These are phyloP conservation scores for Salvelinus fontinalis DNA, from an alignment of 2,113 vertebrate species.

Conservation along the genomic window DNA sequence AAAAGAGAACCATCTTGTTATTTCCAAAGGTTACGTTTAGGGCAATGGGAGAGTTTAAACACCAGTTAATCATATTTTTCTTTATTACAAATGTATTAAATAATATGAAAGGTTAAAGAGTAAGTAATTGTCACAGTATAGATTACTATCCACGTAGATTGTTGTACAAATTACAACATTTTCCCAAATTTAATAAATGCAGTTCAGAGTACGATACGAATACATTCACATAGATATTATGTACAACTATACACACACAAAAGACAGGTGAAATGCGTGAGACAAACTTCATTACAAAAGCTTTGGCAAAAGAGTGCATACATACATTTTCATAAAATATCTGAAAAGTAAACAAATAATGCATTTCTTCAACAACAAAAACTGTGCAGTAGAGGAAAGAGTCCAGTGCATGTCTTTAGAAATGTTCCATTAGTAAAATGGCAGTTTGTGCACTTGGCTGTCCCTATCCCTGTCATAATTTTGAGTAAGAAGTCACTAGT, in stretches of 20 bases:
- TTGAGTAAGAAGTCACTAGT: conserved; percentile 33
- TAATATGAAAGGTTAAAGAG: conserved; percentile 72
- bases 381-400: conserved; percentile 65
- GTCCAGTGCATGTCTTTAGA: conserved; percentile 77
- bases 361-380: conserved; percentile 47
- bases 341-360: conserved; percentile 71
- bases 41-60: not conserved
- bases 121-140: conserved; percentile 67
- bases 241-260: conserved; percentile 56
- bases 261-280: conserved; percentile 55
- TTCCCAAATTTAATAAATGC: conserved; percentile 66
- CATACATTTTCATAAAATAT: conserved; percentile 54
- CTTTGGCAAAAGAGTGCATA: conserved; percentile 79
- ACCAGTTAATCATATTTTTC: conserved; percentile 10
- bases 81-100: conserved; percentile 83
- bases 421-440: conserved; percentile 60
- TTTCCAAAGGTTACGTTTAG: not conserved
- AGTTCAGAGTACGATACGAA: conserved; percentile 63
- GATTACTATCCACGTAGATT: conserved; percentile 70
- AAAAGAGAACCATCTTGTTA: conserved; percentile 4
- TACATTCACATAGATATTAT: conserved; percentile 64
- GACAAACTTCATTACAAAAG: conserved; percentile 73
- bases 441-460: conserved; percentile 61
- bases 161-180: conserved; percentile 52
- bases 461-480: conserved; percentile 52